Evolutionary conservation across 2,888 invertebrate genomes (phyloP).

Genomic region (Lasiommata megera): DNA sequence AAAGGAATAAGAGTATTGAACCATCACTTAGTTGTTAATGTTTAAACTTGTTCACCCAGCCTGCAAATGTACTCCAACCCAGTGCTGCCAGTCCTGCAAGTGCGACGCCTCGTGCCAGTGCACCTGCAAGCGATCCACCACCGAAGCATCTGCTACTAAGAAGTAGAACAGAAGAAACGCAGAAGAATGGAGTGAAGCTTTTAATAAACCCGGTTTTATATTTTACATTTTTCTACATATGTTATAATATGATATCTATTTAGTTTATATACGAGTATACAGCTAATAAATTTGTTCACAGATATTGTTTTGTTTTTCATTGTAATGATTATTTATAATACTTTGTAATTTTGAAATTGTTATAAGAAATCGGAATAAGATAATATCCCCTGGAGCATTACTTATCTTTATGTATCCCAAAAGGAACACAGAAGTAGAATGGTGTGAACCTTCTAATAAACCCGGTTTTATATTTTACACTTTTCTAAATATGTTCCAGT

Average conservation of each 20-base stretch:
- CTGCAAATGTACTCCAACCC: slow-evolving; percentile 67
- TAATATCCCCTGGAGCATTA: no score
- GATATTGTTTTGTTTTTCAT: no score
- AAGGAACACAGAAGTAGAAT: background rate
- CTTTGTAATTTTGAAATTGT: no score
- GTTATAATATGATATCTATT: background rate
- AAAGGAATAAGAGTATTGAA: no score
- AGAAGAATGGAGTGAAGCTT: background rate
- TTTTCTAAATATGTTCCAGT: slow-evolving; percentile 1
- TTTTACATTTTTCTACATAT: slow-evolving; percentile 1
- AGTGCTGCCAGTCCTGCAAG: slow-evolving; percentile 67
- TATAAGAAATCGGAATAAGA: no score
- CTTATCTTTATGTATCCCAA: no score
- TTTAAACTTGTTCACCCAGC: slow-evolving; percentile 39
- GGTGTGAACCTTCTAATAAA: background rate
- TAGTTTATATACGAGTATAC: no score
- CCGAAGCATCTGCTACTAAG: slow-evolving; percentile 47
- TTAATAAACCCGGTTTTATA: background rate
- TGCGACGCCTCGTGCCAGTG: slow-evolving; percentile 71
- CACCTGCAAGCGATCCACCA: slow-evolving; percentile 51
- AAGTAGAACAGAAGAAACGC: slow-evolving; percentile 42
- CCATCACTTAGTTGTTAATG: no score
- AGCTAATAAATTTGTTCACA: no score
- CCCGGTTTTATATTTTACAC: background rate
- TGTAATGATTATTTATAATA: no score